These are phyloP conservation scores for Lethenteron reissneri DNA, from an alignment of 2,113 vertebrate genomes.

Conservation along the genomic window DNA sequence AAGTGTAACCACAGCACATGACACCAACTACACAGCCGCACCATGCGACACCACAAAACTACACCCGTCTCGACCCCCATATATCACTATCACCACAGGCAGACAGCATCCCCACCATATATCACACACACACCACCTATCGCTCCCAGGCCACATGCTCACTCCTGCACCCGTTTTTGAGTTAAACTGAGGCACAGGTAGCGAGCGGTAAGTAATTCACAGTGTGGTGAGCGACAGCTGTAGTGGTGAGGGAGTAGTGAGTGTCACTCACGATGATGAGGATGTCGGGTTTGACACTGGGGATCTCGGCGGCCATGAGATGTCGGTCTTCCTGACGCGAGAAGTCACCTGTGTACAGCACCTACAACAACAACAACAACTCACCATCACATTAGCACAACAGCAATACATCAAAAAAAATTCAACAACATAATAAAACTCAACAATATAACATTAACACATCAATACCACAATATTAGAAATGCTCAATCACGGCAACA, in stretches of 20 bases:
- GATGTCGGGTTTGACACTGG: conserved; percentile 89
- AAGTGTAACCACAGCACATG: no score
- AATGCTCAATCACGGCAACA: no score
- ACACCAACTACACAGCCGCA: no score
- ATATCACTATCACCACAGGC: no score
- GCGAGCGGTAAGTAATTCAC: no score
- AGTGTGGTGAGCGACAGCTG: background rate
- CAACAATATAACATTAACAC: background rate
- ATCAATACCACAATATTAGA: background rate
- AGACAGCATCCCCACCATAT: no score
- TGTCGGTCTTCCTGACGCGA: conserved; percentile 90
- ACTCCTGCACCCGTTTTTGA: no score
- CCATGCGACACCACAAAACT: no score
- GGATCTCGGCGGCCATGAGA: conserved; percentile 92
- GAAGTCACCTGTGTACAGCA: conserved; percentile 90
- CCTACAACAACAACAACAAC: conserved; percentile 20
- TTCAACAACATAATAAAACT: background rate
- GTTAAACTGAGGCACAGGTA: no score
- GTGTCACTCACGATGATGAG: conserved; percentile 65
- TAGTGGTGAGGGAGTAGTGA: background rate
- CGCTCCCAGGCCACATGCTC: no score
- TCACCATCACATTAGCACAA: conserved; percentile 10
- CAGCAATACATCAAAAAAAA: background rate
- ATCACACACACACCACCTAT: no score
- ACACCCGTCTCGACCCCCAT: no score